Conservation (phyloP, 2,113 vertebrate genomes). For the Stegastes partitus region DNA sequence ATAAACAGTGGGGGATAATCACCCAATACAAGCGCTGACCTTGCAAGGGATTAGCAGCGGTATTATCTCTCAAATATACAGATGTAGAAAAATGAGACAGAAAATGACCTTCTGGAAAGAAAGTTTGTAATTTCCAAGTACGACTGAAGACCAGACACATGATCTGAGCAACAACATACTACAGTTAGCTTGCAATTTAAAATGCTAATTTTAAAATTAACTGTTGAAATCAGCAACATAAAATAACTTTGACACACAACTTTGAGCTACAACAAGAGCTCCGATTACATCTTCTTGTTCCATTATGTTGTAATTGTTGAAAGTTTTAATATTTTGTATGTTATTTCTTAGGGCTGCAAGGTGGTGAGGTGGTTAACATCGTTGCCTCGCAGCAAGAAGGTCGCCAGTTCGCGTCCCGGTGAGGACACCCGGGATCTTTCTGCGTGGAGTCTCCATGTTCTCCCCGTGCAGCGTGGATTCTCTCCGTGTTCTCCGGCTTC, state of each 20-base stretch:
- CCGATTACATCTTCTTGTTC: too few relatives aligned
- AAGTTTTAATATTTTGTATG: too few relatives aligned
- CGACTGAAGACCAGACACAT: not conserved
- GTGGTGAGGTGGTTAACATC: too few relatives aligned
- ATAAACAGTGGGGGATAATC: conserved; percentile 84
- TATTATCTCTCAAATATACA: conserved; percentile 79
- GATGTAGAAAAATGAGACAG: conserved; percentile 68
- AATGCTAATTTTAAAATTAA: not conserved
- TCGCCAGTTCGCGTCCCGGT: too few relatives aligned
- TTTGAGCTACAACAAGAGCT: too few relatives aligned
- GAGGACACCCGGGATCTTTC: too few relatives aligned
- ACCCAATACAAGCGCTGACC: conserved; percentile 79
- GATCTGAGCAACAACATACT: not conserved
- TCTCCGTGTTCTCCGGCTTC: too few relatives aligned
- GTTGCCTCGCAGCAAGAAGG: too few relatives aligned
- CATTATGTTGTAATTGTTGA: too few relatives aligned
- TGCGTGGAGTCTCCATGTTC: too few relatives aligned
- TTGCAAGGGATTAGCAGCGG: conserved; percentile 78
- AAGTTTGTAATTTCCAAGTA: conserved; percentile 60
- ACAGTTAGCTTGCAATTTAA: not conserved
- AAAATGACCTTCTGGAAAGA: conserved; percentile 72
- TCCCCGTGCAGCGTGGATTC: too few relatives aligned
- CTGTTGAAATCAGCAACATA: not conserved
- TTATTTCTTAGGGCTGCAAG: too few relatives aligned
- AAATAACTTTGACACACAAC: not conserved